Base-by-base conservation (phyloP, 2,797 vertebrate genomes). In the Hydrolagus colliei region DNA sequence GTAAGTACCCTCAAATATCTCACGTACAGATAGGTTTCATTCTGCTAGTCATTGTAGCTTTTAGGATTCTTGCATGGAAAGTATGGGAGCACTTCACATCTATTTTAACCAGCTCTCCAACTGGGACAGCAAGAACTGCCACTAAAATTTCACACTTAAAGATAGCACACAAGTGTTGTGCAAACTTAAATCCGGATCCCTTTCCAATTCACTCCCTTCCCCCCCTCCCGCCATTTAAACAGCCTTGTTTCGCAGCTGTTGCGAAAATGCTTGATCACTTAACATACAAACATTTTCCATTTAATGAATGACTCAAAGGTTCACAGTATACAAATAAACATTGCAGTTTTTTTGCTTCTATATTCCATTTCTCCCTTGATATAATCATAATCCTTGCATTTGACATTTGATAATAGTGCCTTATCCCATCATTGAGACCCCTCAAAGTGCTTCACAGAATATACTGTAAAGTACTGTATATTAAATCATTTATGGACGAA, bases 81-180 rank as follows among this genome's bases (percentile, higher is more conserved):
- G 2, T 77, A 77, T 11, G 76, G 20, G 52, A n/a, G 61, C 52
- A 22, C 12, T 78, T 35, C 13, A 65, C 59, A 35, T 65, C 78
- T 32, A 65, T 80, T 80, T 80, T 80, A 32, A 80, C 12, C 78
- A 32, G 59, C 11, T 78, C 2, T 16, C 78, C n/a, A 27, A 18
- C 61, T 63, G 13, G 77, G 22, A 79, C n/a, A 61, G 41, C 61
- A 22, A 65, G 61, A 10, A 41, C 14, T 67, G 63, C 63, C 35
- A 82, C 18, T 68, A 82, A 82, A 68, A 82, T 20, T 68, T 82
- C 63, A 67, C 79, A 41, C 63, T 68, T 82, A 68, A 52, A 35
- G 62, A 82, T 35, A 35, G 9, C 22, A 35, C 62, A 80, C 10
- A n/a, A 35, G 7, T 82, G 14, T 18, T 1, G 32, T 20, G 32